Evolutionary conservation across 2,797 vertebrate species (phyloP).

Genomic region (Anolis apletophallus): DNA sequence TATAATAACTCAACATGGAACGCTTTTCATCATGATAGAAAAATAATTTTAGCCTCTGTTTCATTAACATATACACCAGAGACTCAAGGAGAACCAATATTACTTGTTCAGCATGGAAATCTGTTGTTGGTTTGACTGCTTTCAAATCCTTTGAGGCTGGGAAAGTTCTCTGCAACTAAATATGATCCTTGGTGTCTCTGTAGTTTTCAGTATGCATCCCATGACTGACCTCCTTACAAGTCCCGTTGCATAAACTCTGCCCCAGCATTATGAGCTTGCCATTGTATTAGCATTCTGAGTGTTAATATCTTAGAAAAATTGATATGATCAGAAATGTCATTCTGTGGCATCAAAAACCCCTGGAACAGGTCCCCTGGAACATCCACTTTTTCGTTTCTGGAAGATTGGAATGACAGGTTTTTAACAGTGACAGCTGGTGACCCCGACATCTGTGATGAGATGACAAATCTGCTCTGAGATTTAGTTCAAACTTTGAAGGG

Average conservation of each 20-base stretch:
- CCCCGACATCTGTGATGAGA: no score
- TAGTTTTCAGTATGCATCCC: neutral
- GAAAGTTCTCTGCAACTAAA: conserved; percentile 4
- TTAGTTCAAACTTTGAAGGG: no score
- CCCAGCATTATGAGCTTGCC: neutral
- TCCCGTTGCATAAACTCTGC: neutral
- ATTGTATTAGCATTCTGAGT: conserved; percentile 20
- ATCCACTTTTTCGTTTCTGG: neutral
- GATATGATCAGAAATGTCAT: neutral
- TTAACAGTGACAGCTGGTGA: neutral
- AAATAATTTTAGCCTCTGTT: neutral
- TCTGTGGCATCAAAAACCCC: neutral
- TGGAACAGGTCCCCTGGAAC: neutral
- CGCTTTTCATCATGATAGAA: neutral
- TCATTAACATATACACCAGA: neutral
- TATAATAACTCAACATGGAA: neutral
- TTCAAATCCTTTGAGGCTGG: conserved; percentile 28
- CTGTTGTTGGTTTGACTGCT: neutral
- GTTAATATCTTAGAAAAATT: conserved; percentile 9
- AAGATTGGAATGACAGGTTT: neutral
- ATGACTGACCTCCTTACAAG: neutral
- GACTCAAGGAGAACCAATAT: neutral
- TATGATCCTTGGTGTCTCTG: neutral
- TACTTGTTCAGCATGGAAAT: conserved; percentile 27
- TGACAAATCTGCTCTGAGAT: no score